Evolutionary conservation across 2,888 invertebrate species (phyloP).

Genomic region (Petrophora chlorosata): DNA sequence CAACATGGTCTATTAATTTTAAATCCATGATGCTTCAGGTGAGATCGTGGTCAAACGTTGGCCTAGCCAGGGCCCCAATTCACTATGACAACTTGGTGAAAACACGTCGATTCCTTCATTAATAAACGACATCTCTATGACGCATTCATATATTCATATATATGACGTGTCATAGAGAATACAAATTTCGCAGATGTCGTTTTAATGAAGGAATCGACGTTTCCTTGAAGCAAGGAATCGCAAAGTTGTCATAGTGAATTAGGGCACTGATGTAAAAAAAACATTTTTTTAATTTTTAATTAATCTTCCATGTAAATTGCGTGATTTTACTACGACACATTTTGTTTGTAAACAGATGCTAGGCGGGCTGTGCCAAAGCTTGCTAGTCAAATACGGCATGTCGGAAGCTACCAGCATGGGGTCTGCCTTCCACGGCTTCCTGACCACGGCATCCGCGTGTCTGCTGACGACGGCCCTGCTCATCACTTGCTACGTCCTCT

Average conservation of each 20-base stretch:
- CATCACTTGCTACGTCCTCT: slow-evolving; percentile 90
- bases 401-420: slow-evolving; percentile 89
- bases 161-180: no score
- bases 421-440: slow-evolving; percentile 90
- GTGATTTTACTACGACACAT: neutral
- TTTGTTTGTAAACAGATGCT: slow-evolving; percentile 84
- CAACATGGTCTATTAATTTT: no score
- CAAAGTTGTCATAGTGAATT: neutral
- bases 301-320: neutral
- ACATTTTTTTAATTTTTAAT: neutral
- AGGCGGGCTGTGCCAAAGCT: slow-evolving; percentile 91
- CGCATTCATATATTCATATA: no score
- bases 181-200: no score
- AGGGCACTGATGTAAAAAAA: neutral
- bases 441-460: slow-evolving; percentile 92
- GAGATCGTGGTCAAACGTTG: no score
- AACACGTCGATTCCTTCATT: no score
- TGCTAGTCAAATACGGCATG: slow-evolving; percentile 91
- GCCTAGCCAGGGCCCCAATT: no score
- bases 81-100: no score
- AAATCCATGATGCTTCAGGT: no score
- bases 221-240: no score
- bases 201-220: no score
- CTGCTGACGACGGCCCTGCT: slow-evolving; percentile 90
- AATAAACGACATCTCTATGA: no score